Evolutionary conservation across 2,888 invertebrate genomes (phyloP).

Genomic region (Leucania comma): DNA sequence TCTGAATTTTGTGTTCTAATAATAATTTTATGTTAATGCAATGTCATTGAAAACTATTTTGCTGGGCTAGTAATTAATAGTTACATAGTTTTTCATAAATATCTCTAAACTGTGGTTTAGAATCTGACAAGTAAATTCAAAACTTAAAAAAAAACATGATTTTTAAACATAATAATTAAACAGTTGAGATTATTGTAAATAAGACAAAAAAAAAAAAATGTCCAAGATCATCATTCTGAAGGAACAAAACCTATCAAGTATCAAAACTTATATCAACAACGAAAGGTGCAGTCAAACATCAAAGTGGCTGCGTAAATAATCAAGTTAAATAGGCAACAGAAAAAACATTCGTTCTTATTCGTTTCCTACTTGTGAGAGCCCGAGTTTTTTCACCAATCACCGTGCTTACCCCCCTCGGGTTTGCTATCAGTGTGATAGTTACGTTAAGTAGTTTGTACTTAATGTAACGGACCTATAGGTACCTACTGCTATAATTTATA

Average conservation of each 20-base stretch:
- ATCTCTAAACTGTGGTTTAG: no score
- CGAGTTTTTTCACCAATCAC: slow-evolving; percentile 59
- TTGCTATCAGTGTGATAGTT: slow-evolving; percentile 40
- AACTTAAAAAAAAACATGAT: no score
- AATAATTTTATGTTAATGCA: no score
- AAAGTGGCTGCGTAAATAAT: slow-evolving; percentile 75
- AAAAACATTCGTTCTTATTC: slow-evolving; percentile 62
- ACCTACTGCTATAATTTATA: background rate
- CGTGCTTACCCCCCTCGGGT: slow-evolving; percentile 57
- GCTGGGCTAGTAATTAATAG: no score
- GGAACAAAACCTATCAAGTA: slow-evolving; percentile 37
- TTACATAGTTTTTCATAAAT: no score
- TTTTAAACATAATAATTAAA: no score
- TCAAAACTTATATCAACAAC: slow-evolving; percentile 45
- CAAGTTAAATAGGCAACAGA: slow-evolving; percentile 76
- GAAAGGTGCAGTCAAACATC: slow-evolving; percentile 57
- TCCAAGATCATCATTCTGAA: no score
- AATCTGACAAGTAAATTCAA: no score
- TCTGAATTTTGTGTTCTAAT: no score
- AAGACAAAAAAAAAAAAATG: no score
- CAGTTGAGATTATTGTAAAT: no score
- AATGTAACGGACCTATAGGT: slow-evolving; percentile 12
- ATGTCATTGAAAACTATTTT: no score
- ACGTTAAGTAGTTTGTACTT: slow-evolving; percentile 41
- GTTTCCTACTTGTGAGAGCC: slow-evolving; percentile 65